These are phyloP conservation scores for Ceyx cyanopectus DNA, from an alignment of 2,113 vertebrate species.

Conservation along the genomic window DNA sequence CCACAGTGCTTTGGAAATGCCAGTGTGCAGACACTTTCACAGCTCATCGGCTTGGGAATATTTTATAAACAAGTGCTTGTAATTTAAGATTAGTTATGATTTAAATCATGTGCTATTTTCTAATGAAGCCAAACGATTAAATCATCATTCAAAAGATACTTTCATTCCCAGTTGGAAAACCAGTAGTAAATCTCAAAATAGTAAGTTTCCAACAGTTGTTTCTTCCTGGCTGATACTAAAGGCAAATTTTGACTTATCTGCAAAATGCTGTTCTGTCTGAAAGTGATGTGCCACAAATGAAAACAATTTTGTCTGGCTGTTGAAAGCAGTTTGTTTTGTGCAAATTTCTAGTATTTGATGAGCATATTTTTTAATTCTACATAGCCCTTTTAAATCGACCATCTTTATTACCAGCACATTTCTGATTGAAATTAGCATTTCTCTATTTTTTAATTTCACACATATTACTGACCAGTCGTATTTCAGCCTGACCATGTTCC, in stretches of 20 bases:
- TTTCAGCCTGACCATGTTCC: slow-evolving; percentile 6
- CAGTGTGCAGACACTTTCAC: not conserved
- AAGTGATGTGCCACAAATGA: not conserved
- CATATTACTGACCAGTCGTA: slow-evolving; percentile 12
- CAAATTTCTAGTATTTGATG: not conserved
- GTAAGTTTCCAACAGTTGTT: not conserved
- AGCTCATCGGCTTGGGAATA: slow-evolving; percentile 39
- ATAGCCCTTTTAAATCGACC: not conserved
- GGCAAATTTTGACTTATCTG: not conserved
- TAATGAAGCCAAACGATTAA: slow-evolving; percentile 59
- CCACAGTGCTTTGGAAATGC: slow-evolving; percentile 35
- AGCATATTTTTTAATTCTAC: not conserved
- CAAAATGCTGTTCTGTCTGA: not conserved
- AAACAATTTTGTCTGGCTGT: not conserved
- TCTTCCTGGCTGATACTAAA: not conserved
- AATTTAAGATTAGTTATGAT: slow-evolving; percentile 59
- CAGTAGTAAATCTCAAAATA: slow-evolving; percentile 17
- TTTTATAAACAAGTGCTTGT: slow-evolving; percentile 58
- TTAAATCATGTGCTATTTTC: slow-evolving; percentile 53
- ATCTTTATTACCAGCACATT: not conserved
- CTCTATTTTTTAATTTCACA: slow-evolving; percentile 19
- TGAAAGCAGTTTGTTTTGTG: not conserved
- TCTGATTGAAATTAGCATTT: not conserved
- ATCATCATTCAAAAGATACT: slow-evolving; percentile 32
- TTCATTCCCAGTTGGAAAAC: slow-evolving; percentile 40